Conservation (phyloP, 2,113 vertebrate genomes). For the Alaudala cheleensis region DNA sequence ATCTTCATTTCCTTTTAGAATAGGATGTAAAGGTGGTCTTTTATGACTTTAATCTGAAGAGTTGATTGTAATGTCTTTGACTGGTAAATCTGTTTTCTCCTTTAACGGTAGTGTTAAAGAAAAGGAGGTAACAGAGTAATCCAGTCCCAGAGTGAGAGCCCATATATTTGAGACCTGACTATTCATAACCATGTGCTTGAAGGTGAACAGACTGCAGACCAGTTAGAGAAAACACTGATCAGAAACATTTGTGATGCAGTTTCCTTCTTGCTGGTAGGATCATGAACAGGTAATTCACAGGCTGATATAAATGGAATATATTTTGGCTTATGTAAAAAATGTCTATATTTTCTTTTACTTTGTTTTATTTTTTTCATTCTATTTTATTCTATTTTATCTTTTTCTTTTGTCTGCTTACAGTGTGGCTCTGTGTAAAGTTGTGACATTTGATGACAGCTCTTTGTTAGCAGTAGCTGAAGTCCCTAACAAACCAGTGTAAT, state of each 20-base stretch:
- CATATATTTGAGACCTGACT: neutral
- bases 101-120: neutral
- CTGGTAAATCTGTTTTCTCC: neutral
- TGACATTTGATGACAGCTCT: neutral
- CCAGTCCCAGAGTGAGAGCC: neutral
- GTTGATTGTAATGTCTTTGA: neutral
- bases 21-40: neutral
- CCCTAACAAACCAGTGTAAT: neutral
- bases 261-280: neutral
- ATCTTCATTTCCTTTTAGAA: neutral
- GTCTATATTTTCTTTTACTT: neutral
- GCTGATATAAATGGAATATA: neutral
- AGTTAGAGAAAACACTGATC: neutral
- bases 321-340: neutral
- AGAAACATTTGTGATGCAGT: neutral
- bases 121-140: neutral
- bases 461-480: neutral
- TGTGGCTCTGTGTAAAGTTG: neutral
- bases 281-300: neutral
- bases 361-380: too few relatives aligned
- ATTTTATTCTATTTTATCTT: neutral
- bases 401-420: neutral
- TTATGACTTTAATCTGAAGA: neutral
- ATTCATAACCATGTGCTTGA: neutral
- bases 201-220: neutral